A percentile compares a stretch with the other conserved stretches of the same genome.
phyloP scores from a whole-genome alignment of 2,797 vertebrate genomes.

The Coregonus sp. region DNA sequence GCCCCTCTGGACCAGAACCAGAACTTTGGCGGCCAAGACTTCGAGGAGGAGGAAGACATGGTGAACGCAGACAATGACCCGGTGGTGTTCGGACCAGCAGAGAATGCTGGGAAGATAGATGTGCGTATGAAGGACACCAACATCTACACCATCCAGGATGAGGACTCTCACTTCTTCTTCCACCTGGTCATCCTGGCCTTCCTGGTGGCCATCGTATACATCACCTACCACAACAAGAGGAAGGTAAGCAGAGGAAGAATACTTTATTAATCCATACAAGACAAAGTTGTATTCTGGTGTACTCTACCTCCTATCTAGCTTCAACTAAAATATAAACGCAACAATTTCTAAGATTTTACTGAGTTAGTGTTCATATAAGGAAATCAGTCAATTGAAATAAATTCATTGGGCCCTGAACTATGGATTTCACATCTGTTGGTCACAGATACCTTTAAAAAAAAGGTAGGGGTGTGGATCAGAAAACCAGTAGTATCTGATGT shows the following conservation, averaged over 20 bases:
- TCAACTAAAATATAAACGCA: too few species aligned
- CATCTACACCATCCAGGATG: conserved; percentile 75
- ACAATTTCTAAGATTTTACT: too few species aligned
- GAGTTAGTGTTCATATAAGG: too few species aligned
- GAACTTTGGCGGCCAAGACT: conserved; percentile 15
- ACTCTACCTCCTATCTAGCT: not conserved
- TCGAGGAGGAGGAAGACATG: conserved; percentile 37
- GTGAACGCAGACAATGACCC: conserved; percentile 23
- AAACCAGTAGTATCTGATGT: too few species aligned
- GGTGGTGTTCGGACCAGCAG: conserved; percentile 9
- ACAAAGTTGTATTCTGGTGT: not conserved
- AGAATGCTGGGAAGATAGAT: not conserved
- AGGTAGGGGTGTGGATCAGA: too few species aligned
- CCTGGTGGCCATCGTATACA: conserved; percentile 88
- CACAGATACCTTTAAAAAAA: too few species aligned
- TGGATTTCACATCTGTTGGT: too few species aligned
- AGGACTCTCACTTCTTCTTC: conserved; percentile 95
- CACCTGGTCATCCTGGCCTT: conserved; percentile 90
- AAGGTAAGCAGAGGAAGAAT: conserved; percentile 79
- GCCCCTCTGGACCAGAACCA: not conserved
- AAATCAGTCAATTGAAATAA: too few species aligned
- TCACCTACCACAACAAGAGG: conserved; percentile 96
- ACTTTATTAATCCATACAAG: too few species aligned
- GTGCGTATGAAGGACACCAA: conserved; percentile 60
- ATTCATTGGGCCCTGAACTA: too few species aligned